Conservation (phyloP, 2,113 vertebrate species). For the Petromus typicus region DNA sequence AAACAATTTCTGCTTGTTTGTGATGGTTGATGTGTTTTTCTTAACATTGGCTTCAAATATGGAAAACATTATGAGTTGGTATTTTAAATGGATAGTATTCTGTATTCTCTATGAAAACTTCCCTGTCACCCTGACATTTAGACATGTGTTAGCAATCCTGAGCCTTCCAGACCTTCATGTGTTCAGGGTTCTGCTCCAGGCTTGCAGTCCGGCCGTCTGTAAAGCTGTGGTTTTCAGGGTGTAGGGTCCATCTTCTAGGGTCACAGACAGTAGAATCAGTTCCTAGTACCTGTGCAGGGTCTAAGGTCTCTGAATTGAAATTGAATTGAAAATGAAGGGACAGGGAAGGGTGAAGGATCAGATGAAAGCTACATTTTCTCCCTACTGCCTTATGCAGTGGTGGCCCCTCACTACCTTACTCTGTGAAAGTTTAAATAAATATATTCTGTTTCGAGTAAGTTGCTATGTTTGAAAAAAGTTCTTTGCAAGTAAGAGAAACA, state of each 20-base stretch:
- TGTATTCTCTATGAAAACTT: background rate
- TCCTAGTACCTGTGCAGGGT: background rate
- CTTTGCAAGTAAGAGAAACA: constrained; percentile 26
- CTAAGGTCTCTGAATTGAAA: background rate
- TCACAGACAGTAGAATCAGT: background rate
- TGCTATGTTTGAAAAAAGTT: background rate
- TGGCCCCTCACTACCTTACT: background rate
- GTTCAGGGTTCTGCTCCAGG: background rate
- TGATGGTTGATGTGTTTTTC: background rate
- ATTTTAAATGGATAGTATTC: background rate
- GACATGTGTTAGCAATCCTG: background rate
- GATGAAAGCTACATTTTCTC: background rate
- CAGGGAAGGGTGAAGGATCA: background rate
- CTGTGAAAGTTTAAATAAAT: constrained; percentile 30
- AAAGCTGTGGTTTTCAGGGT: background rate
- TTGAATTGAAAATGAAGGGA: background rate
- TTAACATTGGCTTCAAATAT: background rate
- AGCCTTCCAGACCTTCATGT: background rate
- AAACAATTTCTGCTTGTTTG: background rate
- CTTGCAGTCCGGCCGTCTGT: background rate
- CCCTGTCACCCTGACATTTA: background rate
- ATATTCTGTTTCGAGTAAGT: background rate
- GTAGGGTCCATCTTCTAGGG: background rate
- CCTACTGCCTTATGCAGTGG: background rate
- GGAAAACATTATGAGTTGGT: background rate